Evolutionary conservation across 2,888 invertebrate genomes (phyloP).

Genomic region (Lycophotia porphyrea): DNA sequence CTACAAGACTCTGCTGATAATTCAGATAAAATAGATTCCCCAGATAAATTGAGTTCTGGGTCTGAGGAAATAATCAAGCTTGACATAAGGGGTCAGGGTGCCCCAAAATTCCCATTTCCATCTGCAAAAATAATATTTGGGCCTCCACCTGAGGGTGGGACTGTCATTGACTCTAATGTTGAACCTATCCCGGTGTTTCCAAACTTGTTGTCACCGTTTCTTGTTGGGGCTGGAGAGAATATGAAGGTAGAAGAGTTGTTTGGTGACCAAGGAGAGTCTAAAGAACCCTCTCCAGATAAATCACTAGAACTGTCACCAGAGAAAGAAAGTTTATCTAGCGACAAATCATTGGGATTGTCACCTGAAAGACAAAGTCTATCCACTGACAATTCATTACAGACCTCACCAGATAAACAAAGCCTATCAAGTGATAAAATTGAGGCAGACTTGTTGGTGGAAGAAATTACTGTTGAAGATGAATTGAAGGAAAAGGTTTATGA

Average conservation of each 20-base stretch:
- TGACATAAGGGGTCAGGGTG: constrained; percentile 86
- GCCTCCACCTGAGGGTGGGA: constrained; percentile 84
- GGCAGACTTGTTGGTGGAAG: constrained; percentile 83
- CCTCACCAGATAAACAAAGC: constrained; percentile 73
- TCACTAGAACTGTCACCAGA: constrained; percentile 57
- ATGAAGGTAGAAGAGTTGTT: constrained; percentile 79
- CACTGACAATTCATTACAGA: constrained; percentile 71
- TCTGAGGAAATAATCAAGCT: constrained; percentile 88
- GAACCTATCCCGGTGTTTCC: constrained; percentile 81
- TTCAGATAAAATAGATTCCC: constrained; percentile 70
- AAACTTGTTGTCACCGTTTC: constrained; percentile 83
- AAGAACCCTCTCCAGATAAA: constrained; percentile 65
- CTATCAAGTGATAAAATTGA: constrained; percentile 80
- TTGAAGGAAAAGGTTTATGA: constrained; percentile 73
- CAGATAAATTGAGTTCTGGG: constrained; percentile 76
- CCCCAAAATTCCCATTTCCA: constrained; percentile 80
- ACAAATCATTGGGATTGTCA: constrained; percentile 62
- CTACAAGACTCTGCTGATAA: constrained; percentile 67
- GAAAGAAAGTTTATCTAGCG: constrained; percentile 68
- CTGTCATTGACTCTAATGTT: constrained; percentile 75
- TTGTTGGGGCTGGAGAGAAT: constrained; percentile 79
- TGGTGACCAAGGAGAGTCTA: constrained; percentile 66
- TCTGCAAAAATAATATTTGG: constrained; percentile 86
- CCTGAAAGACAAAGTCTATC: constrained; percentile 65
- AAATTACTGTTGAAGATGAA: constrained; percentile 81